phyloP scores from a whole-genome alignment of 1,140 invertebrate genomes.

The Ctenoplectra terminalis region DNA sequence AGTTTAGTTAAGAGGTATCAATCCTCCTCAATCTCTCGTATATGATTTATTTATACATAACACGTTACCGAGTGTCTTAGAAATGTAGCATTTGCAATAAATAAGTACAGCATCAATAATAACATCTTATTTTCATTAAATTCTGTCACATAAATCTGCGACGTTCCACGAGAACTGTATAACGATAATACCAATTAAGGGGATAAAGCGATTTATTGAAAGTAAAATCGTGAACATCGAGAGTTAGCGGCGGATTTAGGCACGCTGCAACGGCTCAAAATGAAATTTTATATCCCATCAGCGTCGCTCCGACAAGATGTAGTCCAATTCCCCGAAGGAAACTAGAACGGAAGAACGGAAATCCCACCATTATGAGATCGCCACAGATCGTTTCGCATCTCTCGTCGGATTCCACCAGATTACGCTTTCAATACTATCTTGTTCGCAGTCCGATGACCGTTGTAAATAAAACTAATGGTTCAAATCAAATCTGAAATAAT shows the following conservation, averaged over 20 bases:
- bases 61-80: too few relatives aligned
- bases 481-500: constrained; percentile 27
- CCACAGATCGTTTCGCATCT: constrained; percentile 27
- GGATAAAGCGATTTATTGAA: constrained; percentile 35
- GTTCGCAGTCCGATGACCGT: background rate
- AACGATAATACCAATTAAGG: constrained; percentile 9
- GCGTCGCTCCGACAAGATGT: constrained; percentile 19
- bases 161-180: background rate
- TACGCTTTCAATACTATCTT: constrained; percentile 56
- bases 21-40: too few relatives aligned
- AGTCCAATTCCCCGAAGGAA: constrained; percentile 51
- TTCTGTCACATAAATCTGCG: too few relatives aligned
- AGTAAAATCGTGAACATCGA: background rate
- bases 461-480: constrained; percentile 17
- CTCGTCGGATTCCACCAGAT: constrained; percentile 32
- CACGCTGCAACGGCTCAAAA: background rate
- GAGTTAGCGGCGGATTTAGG: constrained; percentile 8
- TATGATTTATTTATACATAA: too few relatives aligned
- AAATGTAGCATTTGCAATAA: too few relatives aligned
- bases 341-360: constrained; percentile 43
- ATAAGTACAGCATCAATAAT: too few relatives aligned
- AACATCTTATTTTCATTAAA: background rate
- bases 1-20: too few relatives aligned
- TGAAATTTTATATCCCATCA: constrained; percentile 60
- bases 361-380: constrained; percentile 39